A percentile compares a stretch with the other conserved stretches of the same genome.
Conservation (phyloP, 2,797 vertebrate species). For the Picus viridis region DNA sequence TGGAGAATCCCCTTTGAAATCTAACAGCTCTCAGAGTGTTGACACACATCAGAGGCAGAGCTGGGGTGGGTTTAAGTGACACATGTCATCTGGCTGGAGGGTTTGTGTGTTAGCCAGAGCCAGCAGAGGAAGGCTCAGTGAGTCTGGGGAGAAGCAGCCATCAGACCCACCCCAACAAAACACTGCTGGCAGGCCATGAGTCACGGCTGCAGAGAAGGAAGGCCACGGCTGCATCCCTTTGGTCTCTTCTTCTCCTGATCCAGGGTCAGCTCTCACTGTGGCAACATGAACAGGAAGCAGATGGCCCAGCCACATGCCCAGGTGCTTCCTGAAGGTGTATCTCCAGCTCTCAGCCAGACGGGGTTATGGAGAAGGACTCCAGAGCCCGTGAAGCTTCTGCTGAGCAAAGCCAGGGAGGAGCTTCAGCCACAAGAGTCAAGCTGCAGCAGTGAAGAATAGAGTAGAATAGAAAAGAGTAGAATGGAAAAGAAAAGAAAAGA, state of each 20-base stretch:
- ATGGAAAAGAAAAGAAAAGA: too few species aligned
- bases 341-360: neutral
- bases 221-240: conserved; percentile 13
- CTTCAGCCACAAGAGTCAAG: neutral
- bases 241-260: neutral
- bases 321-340: rapidly evolving
- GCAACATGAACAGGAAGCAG: conserved; percentile 19
- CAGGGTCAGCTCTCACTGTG: conserved; percentile 24
- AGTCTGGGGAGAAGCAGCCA: conserved; percentile 19
- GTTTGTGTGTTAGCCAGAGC: neutral
- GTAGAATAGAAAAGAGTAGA: too few species aligned
- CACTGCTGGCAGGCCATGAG: conserved; percentile 4
- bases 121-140: conserved; percentile 42
- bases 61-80: conserved; percentile 28
- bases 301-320: neutral
- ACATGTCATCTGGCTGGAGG: conserved; percentile 45
- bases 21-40: conserved; percentile 15
- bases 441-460: neutral
- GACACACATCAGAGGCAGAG: conserved; percentile 1
- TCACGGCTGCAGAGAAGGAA: conserved; percentile 3
- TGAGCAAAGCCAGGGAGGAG: rapidly evolving
- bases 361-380: neutral
- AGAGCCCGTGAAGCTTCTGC: neutral
- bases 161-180: conserved; percentile 8
- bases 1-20: neutral